Conservation (phyloP, 2,113 vertebrate species). For the Platichthys flesus region DNA sequence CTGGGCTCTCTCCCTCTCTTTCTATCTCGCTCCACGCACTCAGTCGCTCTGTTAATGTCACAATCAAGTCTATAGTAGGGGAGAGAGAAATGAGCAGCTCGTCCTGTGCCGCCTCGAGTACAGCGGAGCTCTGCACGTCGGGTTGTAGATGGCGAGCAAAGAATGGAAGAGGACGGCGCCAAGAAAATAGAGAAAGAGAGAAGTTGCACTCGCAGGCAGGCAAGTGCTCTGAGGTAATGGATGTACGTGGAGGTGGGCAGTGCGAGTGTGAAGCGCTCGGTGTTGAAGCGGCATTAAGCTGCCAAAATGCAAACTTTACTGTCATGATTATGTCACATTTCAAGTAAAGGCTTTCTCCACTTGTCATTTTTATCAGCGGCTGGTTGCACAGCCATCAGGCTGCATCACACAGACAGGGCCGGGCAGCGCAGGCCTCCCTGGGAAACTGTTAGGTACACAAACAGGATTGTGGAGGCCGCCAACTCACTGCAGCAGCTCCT, state of each 20-base stretch:
- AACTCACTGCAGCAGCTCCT: background rate
- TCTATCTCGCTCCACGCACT: background rate
- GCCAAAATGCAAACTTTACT: slow-evolving; percentile 66
- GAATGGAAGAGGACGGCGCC: slow-evolving; percentile 39
- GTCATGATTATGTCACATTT: slow-evolving; percentile 67
- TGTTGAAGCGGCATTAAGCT: slow-evolving; percentile 60
- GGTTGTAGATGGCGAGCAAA: slow-evolving; percentile 28
- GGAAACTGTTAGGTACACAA: slow-evolving; percentile 33
- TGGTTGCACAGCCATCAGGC: slow-evolving; percentile 19
- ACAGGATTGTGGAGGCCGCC: slow-evolving; percentile 30
- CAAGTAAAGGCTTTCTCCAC: slow-evolving; percentile 46
- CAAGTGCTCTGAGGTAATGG: slow-evolving; percentile 62
- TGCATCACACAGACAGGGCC: slow-evolving; percentile 20
- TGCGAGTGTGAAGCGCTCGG: slow-evolving; percentile 58
- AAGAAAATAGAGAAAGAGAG: slow-evolving; percentile 45
- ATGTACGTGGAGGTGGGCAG: slow-evolving; percentile 59
- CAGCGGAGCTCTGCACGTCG: slow-evolving; percentile 23
- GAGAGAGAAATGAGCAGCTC: slow-evolving; percentile 29
- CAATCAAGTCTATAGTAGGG: slow-evolving; percentile 25
- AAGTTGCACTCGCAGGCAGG: slow-evolving; percentile 57
- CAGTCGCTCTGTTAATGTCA: slow-evolving; percentile 5
- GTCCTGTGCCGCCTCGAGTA: slow-evolving; percentile 15
- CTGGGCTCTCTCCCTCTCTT: background rate
- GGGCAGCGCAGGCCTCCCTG: slow-evolving; percentile 12
- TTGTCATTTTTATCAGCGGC: slow-evolving; percentile 58